These are phyloP conservation scores for Drosophila seguyi DNA, from an alignment of 1,140 invertebrate genomes.

Conservation along the genomic window DNA sequence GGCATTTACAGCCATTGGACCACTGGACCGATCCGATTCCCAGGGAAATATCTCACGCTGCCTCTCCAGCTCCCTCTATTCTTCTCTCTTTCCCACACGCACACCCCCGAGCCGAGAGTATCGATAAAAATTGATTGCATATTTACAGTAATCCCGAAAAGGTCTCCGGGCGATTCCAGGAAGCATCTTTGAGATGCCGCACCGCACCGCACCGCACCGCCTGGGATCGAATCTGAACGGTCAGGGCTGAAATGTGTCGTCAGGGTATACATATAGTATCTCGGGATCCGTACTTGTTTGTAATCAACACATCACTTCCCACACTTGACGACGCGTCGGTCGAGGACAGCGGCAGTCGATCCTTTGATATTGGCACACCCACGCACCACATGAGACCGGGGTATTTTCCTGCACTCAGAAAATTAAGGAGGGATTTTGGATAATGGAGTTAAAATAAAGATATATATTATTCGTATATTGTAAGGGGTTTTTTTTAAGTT, in stretches of 20 bases:
- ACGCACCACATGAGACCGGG: constrained; percentile 12
- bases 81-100: background rate
- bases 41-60: constrained; percentile 50
- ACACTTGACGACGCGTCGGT: constrained; percentile 43
- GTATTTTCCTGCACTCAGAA: constrained; percentile 11
- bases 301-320: constrained; percentile 65
- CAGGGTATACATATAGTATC: constrained; percentile 3
- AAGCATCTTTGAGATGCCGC: constrained; percentile 51
- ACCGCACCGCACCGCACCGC: constrained; percentile 16
- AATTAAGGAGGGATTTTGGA: background rate
- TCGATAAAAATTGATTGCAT: constrained; percentile 64
- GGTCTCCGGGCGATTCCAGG: constrained; percentile 53
- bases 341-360: constrained; percentile 34
- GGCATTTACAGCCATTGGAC: constrained; percentile 44
- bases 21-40: constrained; percentile 25
- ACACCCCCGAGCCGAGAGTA: constrained; percentile 15
- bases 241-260: constrained; percentile 41
- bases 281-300: constrained; percentile 46
- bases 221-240: constrained; percentile 7
- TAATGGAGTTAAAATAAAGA: background rate
- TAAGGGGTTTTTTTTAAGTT: background rate
- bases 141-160: constrained; percentile 63
- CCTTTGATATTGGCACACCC: constrained; percentile 64
- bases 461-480: background rate
- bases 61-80: constrained; percentile 3